Percentiles rank a stretch among this genome's conserved stretches.
These are phyloP conservation scores for Sinonovacula constricta DNA, from an alignment of 1,140 invertebrate genomes.

Conservation along the genomic window DNA sequence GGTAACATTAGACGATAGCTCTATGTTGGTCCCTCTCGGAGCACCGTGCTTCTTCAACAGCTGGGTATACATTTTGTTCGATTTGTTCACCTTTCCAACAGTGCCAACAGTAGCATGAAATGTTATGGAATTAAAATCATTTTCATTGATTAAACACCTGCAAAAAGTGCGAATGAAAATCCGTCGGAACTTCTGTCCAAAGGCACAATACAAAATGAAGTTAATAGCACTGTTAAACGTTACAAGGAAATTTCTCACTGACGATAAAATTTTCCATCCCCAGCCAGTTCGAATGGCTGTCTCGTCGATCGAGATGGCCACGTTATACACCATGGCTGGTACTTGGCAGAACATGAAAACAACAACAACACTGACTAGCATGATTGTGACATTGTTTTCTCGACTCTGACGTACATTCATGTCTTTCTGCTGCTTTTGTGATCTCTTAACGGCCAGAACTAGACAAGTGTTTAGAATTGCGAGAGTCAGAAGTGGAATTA, in stretches of 20 bases:
- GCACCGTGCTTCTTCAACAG: constrained; percentile 26
- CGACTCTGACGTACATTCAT: constrained; percentile 75
- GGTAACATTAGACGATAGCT: constrained; percentile 47
- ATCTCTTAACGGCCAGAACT: constrained; percentile 81
- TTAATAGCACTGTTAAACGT: constrained; percentile 98
- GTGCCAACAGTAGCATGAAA: constrained; percentile 58
- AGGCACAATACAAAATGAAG: constrained; percentile 98
- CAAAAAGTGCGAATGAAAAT: constrained; percentile 93
- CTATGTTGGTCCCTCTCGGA: constrained; percentile 34
- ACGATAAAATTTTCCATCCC: constrained; percentile 70
- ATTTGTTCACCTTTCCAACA: constrained; percentile 18
- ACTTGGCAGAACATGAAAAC: constrained; percentile 96
- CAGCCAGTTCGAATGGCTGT: constrained; percentile 41
- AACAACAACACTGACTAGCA: constrained; percentile 95
- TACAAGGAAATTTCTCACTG: constrained; percentile 90
- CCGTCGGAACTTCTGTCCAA: constrained; percentile 96
- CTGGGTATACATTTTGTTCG: constrained; percentile 40
- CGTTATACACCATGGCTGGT: constrained; percentile 92
- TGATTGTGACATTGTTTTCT: constrained; percentile 84
- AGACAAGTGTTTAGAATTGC: constrained; percentile 94
- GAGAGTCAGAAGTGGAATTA: constrained; percentile 91
- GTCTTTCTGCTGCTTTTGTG: constrained; percentile 69
- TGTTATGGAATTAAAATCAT: constrained; percentile 68
- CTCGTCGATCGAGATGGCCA: constrained; percentile 79
- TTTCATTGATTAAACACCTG: constrained; percentile 58